These are phyloP conservation scores for Criorhina ranunculi DNA, from an alignment of 2,888 invertebrate species.

Conservation along the genomic window DNA sequence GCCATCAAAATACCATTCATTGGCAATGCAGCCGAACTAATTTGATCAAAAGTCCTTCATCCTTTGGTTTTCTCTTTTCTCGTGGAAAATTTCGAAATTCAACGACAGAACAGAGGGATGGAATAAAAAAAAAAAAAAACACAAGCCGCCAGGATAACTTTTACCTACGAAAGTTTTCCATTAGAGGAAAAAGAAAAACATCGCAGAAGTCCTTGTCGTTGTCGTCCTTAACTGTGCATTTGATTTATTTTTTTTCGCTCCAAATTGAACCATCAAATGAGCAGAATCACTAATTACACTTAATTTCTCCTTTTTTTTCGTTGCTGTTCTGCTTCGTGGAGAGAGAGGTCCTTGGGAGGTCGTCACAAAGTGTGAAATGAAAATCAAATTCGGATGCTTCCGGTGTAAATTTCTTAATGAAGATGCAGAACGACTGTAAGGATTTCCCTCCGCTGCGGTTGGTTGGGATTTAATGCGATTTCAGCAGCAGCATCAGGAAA, in stretches of 20 bases:
- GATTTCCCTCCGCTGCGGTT: constrained; percentile 33
- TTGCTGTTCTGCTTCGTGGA: constrained; percentile 20
- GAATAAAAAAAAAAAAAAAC: not conserved
- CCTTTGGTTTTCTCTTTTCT: not conserved
- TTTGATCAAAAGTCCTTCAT: constrained; percentile 47
- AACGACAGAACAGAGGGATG: not conserved
- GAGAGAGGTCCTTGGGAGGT: constrained; percentile 3
- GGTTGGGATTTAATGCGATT: constrained; percentile 39
- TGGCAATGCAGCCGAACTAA: constrained; percentile 51
- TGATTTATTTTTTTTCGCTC: not conserved
- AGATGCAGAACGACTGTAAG: constrained; percentile 18
- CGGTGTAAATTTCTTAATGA: constrained; percentile 45
- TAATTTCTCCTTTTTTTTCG: constrained; percentile 39
- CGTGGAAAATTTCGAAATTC: constrained; percentile 28
- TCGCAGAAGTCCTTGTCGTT: not conserved
- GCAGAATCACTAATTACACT: constrained; percentile 57
- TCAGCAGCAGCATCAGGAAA: constrained; percentile 19
- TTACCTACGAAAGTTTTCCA: constrained; percentile 20
- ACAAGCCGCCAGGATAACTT: constrained; percentile 6
- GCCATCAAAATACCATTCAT: constrained; percentile 53
- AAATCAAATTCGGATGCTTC: constrained; percentile 29
- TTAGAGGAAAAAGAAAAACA: too few relatives aligned
- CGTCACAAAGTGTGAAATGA: constrained; percentile 3
- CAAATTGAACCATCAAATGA: constrained; percentile 40
- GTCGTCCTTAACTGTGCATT: not conserved